Evolutionary conservation across 2,888 invertebrate genomes (phyloP).

Genomic region (Leptinotarsa tumamoca): DNA sequence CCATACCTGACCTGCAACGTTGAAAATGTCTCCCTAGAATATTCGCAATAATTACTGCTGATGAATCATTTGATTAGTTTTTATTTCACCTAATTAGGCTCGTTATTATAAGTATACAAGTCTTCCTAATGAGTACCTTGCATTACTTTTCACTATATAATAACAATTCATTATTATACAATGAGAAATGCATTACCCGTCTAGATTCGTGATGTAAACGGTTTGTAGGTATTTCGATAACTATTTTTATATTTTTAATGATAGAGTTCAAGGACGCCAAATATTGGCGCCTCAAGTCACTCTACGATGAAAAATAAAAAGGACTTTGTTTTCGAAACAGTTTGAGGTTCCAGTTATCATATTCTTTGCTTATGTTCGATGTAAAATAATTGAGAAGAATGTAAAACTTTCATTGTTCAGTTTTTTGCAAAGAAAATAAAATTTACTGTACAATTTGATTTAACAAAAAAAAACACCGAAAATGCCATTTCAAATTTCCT

Average conservation of each 20-base stretch:
- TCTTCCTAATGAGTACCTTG: not conserved
- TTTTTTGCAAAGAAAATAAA: too few relatives aligned
- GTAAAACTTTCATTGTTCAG: too few relatives aligned
- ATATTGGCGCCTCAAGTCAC: not conserved
- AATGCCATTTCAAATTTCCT: too few relatives aligned
- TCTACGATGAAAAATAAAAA: too few relatives aligned
- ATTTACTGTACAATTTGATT: too few relatives aligned
- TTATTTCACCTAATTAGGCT: not conserved
- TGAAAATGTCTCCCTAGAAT: not conserved
- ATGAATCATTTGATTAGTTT: conserved; percentile 5
- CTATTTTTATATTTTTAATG: not conserved
- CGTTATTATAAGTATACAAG: not conserved
- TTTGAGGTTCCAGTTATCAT: too few relatives aligned
- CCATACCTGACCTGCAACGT: too few relatives aligned
- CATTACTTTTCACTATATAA: not conserved
- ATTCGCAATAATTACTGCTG: not conserved
- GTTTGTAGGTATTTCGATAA: not conserved
- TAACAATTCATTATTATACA: conserved; percentile 7
- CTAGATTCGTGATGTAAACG: not conserved
- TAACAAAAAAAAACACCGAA: too few relatives aligned
- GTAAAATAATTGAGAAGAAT: too few relatives aligned
- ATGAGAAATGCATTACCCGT: conserved; percentile 10
- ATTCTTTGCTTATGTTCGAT: too few relatives aligned
- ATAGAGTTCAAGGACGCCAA: not conserved
- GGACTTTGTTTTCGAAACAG: too few relatives aligned